These are phyloP conservation scores for Zosterops japonicus DNA, from an alignment of 2,113 vertebrate species.

Conservation along the genomic window DNA sequence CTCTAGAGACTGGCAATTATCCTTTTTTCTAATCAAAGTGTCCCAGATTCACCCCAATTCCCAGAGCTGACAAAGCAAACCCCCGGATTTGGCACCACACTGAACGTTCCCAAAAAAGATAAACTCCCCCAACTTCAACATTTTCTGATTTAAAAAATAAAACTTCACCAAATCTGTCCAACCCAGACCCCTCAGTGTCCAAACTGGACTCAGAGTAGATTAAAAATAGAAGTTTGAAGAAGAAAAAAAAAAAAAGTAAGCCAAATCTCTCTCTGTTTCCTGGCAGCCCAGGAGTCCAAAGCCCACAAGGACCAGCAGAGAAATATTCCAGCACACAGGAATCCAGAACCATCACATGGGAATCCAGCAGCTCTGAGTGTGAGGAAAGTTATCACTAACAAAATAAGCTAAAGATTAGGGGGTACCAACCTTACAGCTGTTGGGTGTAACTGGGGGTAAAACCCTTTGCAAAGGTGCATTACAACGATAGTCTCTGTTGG, in stretches of 20 bases:
- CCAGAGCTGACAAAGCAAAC: not conserved
- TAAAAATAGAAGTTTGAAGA: not conserved
- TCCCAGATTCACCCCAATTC: not conserved
- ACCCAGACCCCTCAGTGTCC: not conserved
- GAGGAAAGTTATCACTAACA: not conserved
- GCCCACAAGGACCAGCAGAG: not conserved
- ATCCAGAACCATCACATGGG: not conserved
- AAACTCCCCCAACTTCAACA: fast-evolving
- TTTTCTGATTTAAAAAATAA: not conserved
- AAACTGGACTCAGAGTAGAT: not conserved
- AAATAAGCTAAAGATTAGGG: not conserved
- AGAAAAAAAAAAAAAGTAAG: not conserved
- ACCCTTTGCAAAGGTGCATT: not conserved
- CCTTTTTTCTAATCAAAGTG: not conserved
- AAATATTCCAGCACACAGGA: not conserved
- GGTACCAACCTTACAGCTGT: fast-evolving
- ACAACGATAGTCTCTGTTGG: not conserved
- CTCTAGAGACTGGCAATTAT: not conserved
- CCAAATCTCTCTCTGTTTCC: not conserved
- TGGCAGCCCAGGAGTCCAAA: not conserved
- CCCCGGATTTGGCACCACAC: not conserved
- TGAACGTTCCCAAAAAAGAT: not conserved
- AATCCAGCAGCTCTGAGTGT: not conserved
- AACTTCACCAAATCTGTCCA: not conserved
- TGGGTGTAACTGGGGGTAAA: not conserved